phyloP scores from a whole-genome alignment of 1,140 invertebrate species.

The Drosophila willistoni region DNA sequence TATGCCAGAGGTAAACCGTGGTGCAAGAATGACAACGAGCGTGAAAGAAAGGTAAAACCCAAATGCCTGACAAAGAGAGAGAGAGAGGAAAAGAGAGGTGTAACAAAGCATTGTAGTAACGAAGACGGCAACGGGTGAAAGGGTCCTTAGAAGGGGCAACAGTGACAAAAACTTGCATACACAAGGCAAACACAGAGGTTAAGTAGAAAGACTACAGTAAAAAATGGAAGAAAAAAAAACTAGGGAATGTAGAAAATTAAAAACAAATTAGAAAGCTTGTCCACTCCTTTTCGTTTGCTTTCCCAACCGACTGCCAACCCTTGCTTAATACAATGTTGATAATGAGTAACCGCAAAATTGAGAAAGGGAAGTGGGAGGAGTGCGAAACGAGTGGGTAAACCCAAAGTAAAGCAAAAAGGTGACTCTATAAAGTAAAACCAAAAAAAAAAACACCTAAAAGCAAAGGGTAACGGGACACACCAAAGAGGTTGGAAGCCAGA shows the following conservation, averaged over 20 bases:
- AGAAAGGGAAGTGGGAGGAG: background rate
- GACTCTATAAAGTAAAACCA: slow-evolving; percentile 1
- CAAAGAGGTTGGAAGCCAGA: no score
- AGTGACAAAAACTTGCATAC: slow-evolving; percentile 11
- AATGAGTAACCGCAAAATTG: slow-evolving; percentile 4
- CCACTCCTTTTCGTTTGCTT: slow-evolving; percentile 3
- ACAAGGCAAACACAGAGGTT: slow-evolving; percentile 13
- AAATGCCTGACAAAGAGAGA: background rate
- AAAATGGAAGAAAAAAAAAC: background rate
- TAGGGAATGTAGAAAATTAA: slow-evolving; percentile 17
- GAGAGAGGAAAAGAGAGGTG: background rate
- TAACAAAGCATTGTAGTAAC: no score
- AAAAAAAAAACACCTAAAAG: background rate
- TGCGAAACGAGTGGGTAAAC: background rate
- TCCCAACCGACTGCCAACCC: background rate
- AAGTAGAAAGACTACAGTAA: slow-evolving; percentile 2
- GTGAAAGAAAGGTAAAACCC: background rate
- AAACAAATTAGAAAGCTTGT: slow-evolving; percentile 23
- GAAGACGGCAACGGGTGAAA: background rate
- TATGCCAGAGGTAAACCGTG: slow-evolving; percentile 20
- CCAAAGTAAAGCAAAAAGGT: background rate
- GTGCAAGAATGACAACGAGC: background rate
- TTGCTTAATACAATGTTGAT: slow-evolving; percentile 4
- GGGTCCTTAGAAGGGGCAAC: background rate
- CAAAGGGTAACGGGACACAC: background rate